A percentile compares a stretch with the other conserved stretches of the same genome.
Evolutionary conservation across 2,113 vertebrate species (phyloP).

Genomic region (Prunella fulvescens): DNA sequence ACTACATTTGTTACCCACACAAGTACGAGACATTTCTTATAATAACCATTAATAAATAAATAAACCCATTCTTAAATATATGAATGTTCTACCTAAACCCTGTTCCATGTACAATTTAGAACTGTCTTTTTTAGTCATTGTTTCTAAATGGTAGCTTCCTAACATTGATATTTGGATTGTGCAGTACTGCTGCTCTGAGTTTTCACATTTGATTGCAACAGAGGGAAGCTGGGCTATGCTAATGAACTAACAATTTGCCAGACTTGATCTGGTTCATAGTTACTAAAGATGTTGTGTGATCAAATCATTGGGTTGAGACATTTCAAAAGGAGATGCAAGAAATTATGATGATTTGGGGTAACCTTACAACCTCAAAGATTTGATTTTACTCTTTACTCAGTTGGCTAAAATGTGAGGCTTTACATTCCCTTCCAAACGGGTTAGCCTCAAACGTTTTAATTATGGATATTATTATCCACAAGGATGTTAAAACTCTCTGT

Average conservation of each 20-base stretch:
- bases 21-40: background rate
- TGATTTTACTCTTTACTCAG: background rate
- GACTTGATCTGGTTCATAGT: background rate
- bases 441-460: background rate
- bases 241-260: background rate
- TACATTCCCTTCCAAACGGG: background rate
- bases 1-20: background rate
- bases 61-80: background rate
- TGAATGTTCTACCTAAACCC: background rate
- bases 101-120: background rate
- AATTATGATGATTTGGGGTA: background rate
- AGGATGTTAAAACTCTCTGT: background rate
- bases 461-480: background rate
- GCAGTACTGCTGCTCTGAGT: background rate
- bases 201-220: background rate
- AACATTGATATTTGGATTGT: background rate
- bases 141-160: background rate
- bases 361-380: background rate
- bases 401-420: background rate
- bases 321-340: background rate
- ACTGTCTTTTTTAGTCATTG: background rate
- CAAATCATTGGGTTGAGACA: background rate
- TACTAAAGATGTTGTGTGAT: background rate
- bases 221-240: background rate
- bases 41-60: background rate